Evolutionary conservation across 2,113 vertebrate species (phyloP).

Genomic region (Oncorhynchus masou): DNA sequence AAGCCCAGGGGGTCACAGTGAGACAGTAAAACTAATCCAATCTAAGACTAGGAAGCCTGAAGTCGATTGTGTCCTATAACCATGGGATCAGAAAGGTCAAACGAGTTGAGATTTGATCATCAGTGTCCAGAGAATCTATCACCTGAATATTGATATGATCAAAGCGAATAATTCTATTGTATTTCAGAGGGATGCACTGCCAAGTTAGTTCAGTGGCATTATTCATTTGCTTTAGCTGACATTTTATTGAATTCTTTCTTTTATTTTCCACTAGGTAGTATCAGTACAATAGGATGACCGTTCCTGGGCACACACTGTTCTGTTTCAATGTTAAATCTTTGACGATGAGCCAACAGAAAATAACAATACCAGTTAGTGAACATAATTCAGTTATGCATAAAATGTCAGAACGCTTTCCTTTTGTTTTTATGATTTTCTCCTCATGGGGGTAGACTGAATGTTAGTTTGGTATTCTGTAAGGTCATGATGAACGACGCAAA

Average conservation of each 20-base stretch:
- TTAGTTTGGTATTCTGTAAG: too few species aligned
- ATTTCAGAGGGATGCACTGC: background rate
- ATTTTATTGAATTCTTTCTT: background rate
- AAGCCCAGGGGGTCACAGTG: slow-evolving; percentile 21
- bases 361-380: too few species aligned
- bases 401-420: too few species aligned
- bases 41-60: slow-evolving; percentile 21
- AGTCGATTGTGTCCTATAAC: slow-evolving; percentile 1
- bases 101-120: slow-evolving; percentile 24
- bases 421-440: too few species aligned
- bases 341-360: too few species aligned
- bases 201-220: slow-evolving; percentile 1
- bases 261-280: background rate
- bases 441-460: too few species aligned
- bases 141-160: slow-evolving; percentile 15
- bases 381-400: too few species aligned
- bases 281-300: too few species aligned
- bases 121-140: slow-evolving; percentile 31
- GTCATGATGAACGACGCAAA: too few species aligned
- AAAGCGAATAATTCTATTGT: background rate
- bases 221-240: background rate
- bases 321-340: too few species aligned
- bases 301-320: too few species aligned
- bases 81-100: slow-evolving; percentile 16
- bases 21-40: slow-evolving; percentile 30